These are phyloP conservation scores for Liposcelis brunnea DNA, from an alignment of 2,888 invertebrate species.

Conservation along the genomic window DNA sequence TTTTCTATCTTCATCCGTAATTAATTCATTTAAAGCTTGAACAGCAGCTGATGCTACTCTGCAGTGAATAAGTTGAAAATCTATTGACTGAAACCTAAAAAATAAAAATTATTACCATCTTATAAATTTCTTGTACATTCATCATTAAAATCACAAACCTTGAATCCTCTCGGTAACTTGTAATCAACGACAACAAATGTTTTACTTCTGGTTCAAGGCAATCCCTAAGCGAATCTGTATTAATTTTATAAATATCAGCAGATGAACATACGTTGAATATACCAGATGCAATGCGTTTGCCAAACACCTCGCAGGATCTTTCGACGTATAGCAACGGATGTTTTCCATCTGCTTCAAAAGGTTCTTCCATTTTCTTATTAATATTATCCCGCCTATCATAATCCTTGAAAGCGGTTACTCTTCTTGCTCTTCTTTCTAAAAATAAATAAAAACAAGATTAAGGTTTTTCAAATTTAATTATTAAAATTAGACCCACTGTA, in stretches of 20 bases:
- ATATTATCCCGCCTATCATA: background rate
- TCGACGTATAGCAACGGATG: conserved; percentile 33
- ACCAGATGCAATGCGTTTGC: conserved; percentile 47
- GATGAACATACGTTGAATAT: conserved; percentile 25
- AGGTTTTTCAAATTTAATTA: background rate
- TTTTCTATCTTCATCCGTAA: conserved; percentile 27
- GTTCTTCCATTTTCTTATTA: conserved; percentile 5
- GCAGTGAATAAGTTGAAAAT: conserved; percentile 47
- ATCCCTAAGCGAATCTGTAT: conserved; percentile 8
- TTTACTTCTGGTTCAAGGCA: conserved; percentile 28
- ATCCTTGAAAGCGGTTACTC: conserved; percentile 7
- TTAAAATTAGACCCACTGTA: background rate
- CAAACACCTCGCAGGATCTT: conserved; percentile 45
- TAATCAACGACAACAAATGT: conserved; percentile 47
- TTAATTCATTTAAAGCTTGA: conserved; percentile 35
- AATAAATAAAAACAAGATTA: conserved; percentile 14
- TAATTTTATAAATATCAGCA: conserved; percentile 25
- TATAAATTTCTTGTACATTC: too few species aligned
- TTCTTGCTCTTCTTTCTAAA: conserved; percentile 18
- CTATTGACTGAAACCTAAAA: conserved; percentile 25
- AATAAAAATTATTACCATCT: background rate
- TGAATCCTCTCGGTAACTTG: conserved; percentile 48
- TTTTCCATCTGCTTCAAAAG: conserved; percentile 12
- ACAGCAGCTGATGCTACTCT: conserved; percentile 44
- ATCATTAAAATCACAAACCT: too few species aligned